Base-by-base conservation (phyloP, 2,797 vertebrate genomes). In the Rhyacichthys aspro region DNA sequence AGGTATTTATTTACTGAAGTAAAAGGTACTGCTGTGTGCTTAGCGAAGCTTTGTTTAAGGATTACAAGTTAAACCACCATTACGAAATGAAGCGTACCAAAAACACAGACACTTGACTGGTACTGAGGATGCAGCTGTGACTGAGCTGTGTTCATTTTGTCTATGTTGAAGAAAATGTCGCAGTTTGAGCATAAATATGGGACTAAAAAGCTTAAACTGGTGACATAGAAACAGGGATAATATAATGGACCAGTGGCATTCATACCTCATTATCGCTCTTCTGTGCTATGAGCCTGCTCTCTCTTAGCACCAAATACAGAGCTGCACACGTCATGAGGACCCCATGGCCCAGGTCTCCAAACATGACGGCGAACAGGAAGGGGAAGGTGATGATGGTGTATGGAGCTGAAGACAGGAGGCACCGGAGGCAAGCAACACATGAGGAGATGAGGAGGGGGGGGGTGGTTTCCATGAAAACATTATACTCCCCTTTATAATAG, bases 321-420 rank as follows among this genome's bases (percentile, higher is more conserved):
- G 95, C 98, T 34, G 95, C 94, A 41, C 95, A 93, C 28, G 96
- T 96, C 95, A 99, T 96, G 82, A 99, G 91, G 64, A 89, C 63
- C 34, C 98, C 97, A 1, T 99, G 98, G 71, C 98, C 98, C 72
- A 98, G 82, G 84, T 99, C 98, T 2, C 98, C 98, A 71, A 99
- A 99, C 98, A 99, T 99, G 75, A 99, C 97, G 34, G 98, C 97
- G 63, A 98, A 99, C 7, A 99, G 92, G 89, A 99, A 99, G 0
- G 97, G 98, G 87, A 99, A 99, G 60, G 98, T 99, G 85, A 99
- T 98, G 86, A 99, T 96, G 17, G 96, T 99, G 57, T 98, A 99
- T 0, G 96, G 98, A 11, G 98, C 98, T 99, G 86, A 38, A 76
- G 82, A 75, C 59, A 17, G 57, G 63, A 57, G n/a, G n/a, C n/a